Evolutionary conservation across 2,888 invertebrate genomes (phyloP), one percentile per base, ranked within the genome.

Genomic region (Drosophila rellima): DNA sequence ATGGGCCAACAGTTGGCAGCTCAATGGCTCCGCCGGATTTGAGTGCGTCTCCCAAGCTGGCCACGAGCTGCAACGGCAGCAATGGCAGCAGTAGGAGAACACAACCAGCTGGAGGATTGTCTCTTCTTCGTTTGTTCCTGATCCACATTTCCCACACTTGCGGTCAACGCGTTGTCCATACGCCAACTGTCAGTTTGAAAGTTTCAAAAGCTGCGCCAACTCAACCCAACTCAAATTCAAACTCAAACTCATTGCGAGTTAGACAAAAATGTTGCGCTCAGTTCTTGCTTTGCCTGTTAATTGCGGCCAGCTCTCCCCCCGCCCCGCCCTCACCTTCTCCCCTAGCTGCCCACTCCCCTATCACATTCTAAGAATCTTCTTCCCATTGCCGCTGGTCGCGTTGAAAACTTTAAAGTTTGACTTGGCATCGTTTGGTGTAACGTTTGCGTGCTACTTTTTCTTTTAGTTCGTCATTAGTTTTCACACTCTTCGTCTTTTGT

Each of bases 391-490:
- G 18, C 29, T 45, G 42, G 35, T 51, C 13, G 40, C 51, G 47
- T 39, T 26, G 40, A 48, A 50, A 62, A 63, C 37, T 73, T 60
- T 67, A 23, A 39, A 73, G 76, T 73, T 67, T 44, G 42, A 70
- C 63, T 75, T 61, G 29, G 61, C 60, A 48, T 54, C 42, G 42
- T 13, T 52, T 52, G 55, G 47, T 64, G 59, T 69, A 69, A 56
- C 51, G 55, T 44, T 61, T 56, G 48, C 74, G 48, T 61, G 60
- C 35, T 61, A 64, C 64, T 61, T 73, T 74, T 74, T 64, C 51
- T 63, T 63, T 64, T 71, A 61, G 68, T 69, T 80, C 67, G 66
- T 84, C 76, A 83, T 88, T 82, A 80, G 74, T 80, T 82, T 86
- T 86, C 78, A 86, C 82, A 82, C 82, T 67, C 74, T 68, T 60